These are phyloP conservation scores for Cherax quadricarinatus DNA, from an alignment of 1,140 invertebrate genomes.

Conservation along the genomic window DNA sequence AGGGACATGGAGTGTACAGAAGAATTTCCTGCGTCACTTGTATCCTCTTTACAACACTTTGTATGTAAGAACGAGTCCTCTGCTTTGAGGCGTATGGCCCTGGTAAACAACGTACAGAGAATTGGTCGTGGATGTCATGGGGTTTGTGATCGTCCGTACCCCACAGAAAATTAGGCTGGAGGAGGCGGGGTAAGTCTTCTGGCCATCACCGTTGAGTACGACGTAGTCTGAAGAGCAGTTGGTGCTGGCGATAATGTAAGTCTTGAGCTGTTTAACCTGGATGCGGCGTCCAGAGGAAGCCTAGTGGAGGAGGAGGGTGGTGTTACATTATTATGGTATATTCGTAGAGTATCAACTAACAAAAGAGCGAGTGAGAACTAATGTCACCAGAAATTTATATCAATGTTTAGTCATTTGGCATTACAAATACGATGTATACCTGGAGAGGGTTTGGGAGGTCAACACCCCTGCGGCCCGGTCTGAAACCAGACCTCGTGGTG, in stretches of 20 bases:
- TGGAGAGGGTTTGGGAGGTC: too few relatives aligned
- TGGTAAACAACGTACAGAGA: constrained; percentile 27
- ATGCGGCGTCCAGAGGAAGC: constrained; percentile 7
- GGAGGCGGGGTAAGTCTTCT: constrained; percentile 29
- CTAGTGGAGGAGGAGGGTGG: background rate
- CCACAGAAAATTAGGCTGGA: constrained; percentile 33
- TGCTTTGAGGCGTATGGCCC: constrained; percentile 12
- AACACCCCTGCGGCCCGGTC: too few relatives aligned
- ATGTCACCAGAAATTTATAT: too few relatives aligned
- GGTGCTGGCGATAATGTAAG: background rate
- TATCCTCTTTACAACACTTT: background rate
- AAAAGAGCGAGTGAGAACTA: too few relatives aligned
- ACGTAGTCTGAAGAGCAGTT: constrained; percentile 18
- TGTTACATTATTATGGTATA: too few relatives aligned
- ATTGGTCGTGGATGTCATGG: background rate
- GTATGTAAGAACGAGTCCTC: constrained; percentile 3
- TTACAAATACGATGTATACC: too few relatives aligned
- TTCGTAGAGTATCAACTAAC: too few relatives aligned
- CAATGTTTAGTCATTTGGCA: too few relatives aligned
- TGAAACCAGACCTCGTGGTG: too few relatives aligned
- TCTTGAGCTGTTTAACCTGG: background rate
- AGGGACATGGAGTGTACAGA: too few relatives aligned
- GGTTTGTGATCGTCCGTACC: background rate
- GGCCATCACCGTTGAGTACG: constrained; percentile 10
- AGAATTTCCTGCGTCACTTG: too few relatives aligned